Evolutionary conservation across 2,888 invertebrate genomes (phyloP), one percentile per base, ranked within the genome.

Genomic region (Aspidiotus destructor): DNA sequence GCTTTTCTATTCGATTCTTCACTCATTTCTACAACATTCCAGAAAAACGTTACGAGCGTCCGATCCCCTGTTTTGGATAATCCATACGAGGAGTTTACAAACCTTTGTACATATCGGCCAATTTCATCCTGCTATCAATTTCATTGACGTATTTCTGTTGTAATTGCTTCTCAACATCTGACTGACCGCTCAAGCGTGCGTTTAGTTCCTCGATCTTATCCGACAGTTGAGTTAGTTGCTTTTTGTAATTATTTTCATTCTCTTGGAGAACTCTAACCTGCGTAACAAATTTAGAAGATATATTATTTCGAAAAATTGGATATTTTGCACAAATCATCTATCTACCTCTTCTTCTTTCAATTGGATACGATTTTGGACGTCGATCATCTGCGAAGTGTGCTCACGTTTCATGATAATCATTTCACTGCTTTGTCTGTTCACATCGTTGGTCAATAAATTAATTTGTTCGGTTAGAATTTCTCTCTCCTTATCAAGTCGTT

Each of bases 91-190:
- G 28, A 28, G 28, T 5, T 28, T 28, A 28, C 28, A 28, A 28
- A 28, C 68, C 85, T 80, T 92, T 92, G 75, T 93, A 92, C 11
- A 94, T 79, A 72, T 89, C 87, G 2, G 89, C 86, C 68, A 96
- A 80, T 79, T 89, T 89, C 0, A 86, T 86, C 79, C 93, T 92
- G 5, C 92, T 88, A 70, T 87, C 84, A 16, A 95, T 79, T 80
- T 97, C 94, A 74, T 88, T 84, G 75, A 86, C 83, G 74, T 84
- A 87, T 73, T 84, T 85, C 72, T 91, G 83, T 76, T 84, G 82
- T 82, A 91, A 79, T 71, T 83, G 80, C 2, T 79, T 76, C 70
- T 89, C 85, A 71, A 85, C 82, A 75, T 89, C 88, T 73, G 86
- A 84, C 72, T 89, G 87, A 74, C 86, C 84, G 75, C 85, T 83